Conservation (phyloP, 2,797 vertebrate genomes). For the Podargus strigoides region DNA sequence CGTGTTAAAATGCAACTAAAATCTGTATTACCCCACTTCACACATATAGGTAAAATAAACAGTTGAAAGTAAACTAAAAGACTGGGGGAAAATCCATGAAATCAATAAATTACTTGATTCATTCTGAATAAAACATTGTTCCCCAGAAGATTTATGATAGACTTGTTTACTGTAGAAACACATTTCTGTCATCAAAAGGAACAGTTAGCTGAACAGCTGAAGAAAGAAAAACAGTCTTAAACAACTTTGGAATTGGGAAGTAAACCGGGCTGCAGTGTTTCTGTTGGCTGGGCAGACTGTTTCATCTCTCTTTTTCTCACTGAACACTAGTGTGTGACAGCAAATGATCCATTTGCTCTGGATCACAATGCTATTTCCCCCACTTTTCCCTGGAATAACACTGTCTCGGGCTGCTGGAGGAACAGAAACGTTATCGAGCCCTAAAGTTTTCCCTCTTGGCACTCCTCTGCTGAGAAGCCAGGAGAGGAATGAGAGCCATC, state of each 20-base stretch:
- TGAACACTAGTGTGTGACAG: background rate
- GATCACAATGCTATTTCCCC: background rate
- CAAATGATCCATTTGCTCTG: background rate
- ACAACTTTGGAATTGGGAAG: background rate
- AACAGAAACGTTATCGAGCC: background rate
- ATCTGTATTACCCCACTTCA: background rate
- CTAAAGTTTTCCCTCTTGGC: conserved; percentile 19
- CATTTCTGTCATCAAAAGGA: background rate
- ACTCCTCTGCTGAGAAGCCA: background rate
- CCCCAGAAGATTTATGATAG: background rate
- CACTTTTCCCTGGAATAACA: background rate
- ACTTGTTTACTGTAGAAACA: background rate
- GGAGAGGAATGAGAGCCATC: background rate
- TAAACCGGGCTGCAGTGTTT: background rate
- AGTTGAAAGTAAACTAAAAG: conserved; percentile 14
- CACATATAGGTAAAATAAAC: background rate
- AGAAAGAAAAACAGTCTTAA: background rate
- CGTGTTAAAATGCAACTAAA: conserved; percentile 30
- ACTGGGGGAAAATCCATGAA: background rate
- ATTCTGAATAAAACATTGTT: background rate
- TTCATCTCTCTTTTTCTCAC: background rate
- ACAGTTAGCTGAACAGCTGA: background rate
- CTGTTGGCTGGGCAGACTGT: background rate
- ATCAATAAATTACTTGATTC: conserved; percentile 11
- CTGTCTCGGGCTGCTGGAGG: background rate